These are phyloP conservation scores for Liposcelis brunnea DNA, from an alignment of 2,888 invertebrate species.

Conservation along the genomic window DNA sequence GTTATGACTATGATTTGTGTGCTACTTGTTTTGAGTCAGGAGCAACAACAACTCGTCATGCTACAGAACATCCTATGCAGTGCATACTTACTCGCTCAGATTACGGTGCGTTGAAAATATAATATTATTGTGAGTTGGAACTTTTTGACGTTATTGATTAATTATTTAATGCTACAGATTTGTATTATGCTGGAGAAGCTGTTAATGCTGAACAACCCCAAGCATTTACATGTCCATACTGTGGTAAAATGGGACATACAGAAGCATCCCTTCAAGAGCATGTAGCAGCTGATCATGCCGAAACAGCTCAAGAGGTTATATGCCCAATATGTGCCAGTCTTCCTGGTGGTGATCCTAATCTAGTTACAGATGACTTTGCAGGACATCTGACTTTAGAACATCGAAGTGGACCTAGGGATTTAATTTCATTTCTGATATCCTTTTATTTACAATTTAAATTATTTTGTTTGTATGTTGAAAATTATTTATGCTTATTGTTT, in stretches of 20 bases:
- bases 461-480: slow-evolving; percentile 4
- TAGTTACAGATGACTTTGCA: slow-evolving; percentile 94
- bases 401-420: slow-evolving; percentile 71
- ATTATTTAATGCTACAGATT: slow-evolving; percentile 38
- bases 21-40: slow-evolving; percentile 88
- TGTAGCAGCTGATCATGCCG: slow-evolving; percentile 79
- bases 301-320: slow-evolving; percentile 78
- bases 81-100: slow-evolving; percentile 94
- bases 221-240: slow-evolving; percentile 95
- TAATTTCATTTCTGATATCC: slow-evolving; percentile 78
- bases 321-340: slow-evolving; percentile 95
- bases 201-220: slow-evolving; percentile 82
- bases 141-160: not conserved
- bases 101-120: slow-evolving; percentile 49
- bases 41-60: slow-evolving; percentile 79
- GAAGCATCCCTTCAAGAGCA: slow-evolving; percentile 82
- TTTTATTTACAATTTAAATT: slow-evolving; percentile 28
- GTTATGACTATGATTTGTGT: slow-evolving; percentile 98
- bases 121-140: too few species aligned
- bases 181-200: slow-evolving; percentile 92
- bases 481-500: slow-evolving; percentile 15
- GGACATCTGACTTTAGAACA: slow-evolving; percentile 92
- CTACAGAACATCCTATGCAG: slow-evolving; percentile 96
- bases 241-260: slow-evolving; percentile 91
- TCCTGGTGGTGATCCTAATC: slow-evolving; percentile 93